Percentiles rank a stretch among this genome's conserved stretches.
Evolutionary conservation across 2,888 invertebrate genomes (phyloP).

Genomic region (Stenotaenia linearis): DNA sequence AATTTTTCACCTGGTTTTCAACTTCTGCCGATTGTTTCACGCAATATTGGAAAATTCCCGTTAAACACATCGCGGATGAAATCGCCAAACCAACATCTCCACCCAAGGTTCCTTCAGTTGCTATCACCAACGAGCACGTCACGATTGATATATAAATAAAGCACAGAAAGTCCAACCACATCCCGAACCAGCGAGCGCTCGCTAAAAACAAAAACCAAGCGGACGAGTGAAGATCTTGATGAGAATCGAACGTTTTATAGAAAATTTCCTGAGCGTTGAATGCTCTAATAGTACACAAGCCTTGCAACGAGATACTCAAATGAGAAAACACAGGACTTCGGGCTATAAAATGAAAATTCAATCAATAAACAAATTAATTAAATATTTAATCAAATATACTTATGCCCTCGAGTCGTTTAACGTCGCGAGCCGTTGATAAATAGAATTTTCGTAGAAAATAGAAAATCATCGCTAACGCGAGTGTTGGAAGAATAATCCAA

Average conservation of each 20-base stretch:
- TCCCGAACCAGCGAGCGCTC: conserved; percentile 86
- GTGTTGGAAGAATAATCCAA: conserved; percentile 45
- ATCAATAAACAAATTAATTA: background rate
- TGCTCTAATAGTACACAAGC: conserved; percentile 84
- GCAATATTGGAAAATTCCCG: conserved; percentile 54
- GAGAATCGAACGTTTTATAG: conserved; percentile 50
- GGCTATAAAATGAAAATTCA: conserved; percentile 52
- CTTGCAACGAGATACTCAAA: conserved; percentile 79
- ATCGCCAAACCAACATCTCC: conserved; percentile 67
- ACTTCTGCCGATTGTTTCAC: conserved; percentile 53
- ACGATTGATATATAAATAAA: conserved; percentile 78
- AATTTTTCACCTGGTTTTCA: conserved; percentile 49
- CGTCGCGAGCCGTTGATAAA: conserved; percentile 49
- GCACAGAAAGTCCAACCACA: conserved; percentile 85
- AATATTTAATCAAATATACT: conserved; percentile 44
- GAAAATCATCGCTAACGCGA: conserved; percentile 48
- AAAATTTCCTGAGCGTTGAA: conserved; percentile 75
- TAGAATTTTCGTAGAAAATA: conserved; percentile 49
- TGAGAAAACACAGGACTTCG: conserved; percentile 95
- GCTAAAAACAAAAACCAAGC: conserved; percentile 88
- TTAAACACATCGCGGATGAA: conserved; percentile 57
- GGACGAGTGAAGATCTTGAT: conserved; percentile 69
- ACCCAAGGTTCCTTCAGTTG: conserved; percentile 45
- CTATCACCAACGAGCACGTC: conserved; percentile 73
- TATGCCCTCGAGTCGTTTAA: conserved; percentile 53